Percentiles rank a stretch among this genome's conserved stretches.
These are phyloP conservation scores for Bemisia tabaci DNA, from an alignment of 1,140 invertebrate species.

Conservation along the genomic window DNA sequence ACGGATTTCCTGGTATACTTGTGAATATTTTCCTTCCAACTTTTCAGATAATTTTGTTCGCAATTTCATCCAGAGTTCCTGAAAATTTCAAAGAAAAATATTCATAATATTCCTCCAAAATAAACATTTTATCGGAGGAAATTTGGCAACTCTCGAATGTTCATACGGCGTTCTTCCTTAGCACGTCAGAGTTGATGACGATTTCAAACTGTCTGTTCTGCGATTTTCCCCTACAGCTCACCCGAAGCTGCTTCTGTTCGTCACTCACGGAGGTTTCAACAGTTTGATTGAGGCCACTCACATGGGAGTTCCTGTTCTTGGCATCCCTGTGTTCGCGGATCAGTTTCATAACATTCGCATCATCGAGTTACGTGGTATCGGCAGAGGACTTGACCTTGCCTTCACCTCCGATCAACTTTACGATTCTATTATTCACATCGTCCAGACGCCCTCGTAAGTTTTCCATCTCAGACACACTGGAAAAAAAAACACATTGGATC, in stretches of 20 bases:
- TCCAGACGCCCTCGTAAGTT: neutral
- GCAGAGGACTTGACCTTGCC: slow-evolving; percentile 21
- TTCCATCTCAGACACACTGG: no score
- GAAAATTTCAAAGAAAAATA: no score
- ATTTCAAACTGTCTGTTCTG: neutral
- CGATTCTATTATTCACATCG: slow-evolving; percentile 6
- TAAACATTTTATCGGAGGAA: neutral
- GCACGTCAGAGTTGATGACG: neutral
- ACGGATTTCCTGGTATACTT: no score
- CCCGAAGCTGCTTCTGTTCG: slow-evolving; percentile 38
- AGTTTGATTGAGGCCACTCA: slow-evolving; percentile 42
- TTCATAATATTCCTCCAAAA: neutral
- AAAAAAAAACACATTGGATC: no score
- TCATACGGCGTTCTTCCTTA: neutral
- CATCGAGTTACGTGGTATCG: slow-evolving; percentile 26
- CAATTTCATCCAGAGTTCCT: no score
- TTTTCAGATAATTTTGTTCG: no score
- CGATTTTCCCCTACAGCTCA: slow-evolving; percentile 32
- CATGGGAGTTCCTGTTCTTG: slow-evolving; percentile 39
- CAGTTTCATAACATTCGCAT: slow-evolving; percentile 27
- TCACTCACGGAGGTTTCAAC: slow-evolving; percentile 45
- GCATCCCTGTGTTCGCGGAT: slow-evolving; percentile 30
- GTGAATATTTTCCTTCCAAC: no score
- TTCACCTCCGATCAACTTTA: slow-evolving; percentile 19
- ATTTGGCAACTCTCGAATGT: no score